Evolutionary conservation across 1,140 invertebrate genomes (phyloP), one percentile per base, ranked within the genome.

Genomic region (Saccostrea cuccullata): DNA sequence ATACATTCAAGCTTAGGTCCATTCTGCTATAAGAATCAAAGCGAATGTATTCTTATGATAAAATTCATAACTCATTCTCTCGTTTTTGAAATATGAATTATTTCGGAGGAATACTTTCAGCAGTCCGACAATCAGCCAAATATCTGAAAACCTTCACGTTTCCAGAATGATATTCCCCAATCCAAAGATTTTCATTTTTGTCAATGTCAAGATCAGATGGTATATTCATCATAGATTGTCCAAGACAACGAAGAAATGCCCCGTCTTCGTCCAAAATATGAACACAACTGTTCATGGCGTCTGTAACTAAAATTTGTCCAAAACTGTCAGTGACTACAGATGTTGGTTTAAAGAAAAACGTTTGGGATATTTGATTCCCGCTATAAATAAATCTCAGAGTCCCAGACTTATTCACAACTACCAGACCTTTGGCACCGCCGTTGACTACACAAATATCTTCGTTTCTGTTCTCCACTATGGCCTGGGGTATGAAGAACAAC

Each of bases 131-230:
- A 8, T 23, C 4, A 12, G 67, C 23, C 67, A 73, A 73, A 13
- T 73, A 73, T 26, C 23, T 73, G 26, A 73, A 26, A 12, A 73
- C 67, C 13, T 30, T 73, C 23, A 73, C 23, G 20, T 26, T 73
- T 73, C 67, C 26, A 26, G 26, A 26, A 30, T 23, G 67, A 20
- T 23, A 13, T 30, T 73, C 67, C 26, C 67, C 67, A 13, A 73
- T 30, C 67, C 67, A 73, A 15, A 73, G 67, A 73, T 73, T 73
- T 26, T 73, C 67, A 26, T 73, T 73, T 30, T 73, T 26, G 9
- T 73, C 67, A 13, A 73, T 13, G 11, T 30, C 13, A 26, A 73
- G 26, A 26, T 30, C 67, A 73, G 67, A 20, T 26, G 67, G 12
- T 26, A 73, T 67, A 67, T 67, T 67, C 60, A 67, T 20, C 60